Evolutionary conservation across 2,797 vertebrate genomes (phyloP).

Genomic region (Holocentrus rufus): DNA sequence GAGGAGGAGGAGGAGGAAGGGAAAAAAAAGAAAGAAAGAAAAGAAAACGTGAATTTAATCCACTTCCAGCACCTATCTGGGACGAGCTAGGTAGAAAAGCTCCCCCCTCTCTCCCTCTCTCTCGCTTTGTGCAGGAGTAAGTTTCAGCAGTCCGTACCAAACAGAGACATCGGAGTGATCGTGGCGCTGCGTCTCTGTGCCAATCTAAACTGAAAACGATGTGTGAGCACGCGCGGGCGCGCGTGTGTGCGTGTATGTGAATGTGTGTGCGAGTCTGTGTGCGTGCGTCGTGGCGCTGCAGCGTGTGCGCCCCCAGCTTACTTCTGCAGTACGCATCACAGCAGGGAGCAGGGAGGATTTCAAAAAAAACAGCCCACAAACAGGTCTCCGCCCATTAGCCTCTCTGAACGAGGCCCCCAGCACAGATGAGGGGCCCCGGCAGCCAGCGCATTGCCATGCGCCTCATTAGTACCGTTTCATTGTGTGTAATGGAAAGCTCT

Average conservation of each 20-base stretch:
- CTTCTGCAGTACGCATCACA: constrained; percentile 74
- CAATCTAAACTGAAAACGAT: constrained; percentile 59
- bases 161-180: constrained; percentile 40
- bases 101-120: constrained; percentile 30
- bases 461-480: constrained; percentile 50
- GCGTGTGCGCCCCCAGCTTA: constrained; percentile 66
- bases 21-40: constrained; percentile 29
- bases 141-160: constrained; percentile 57
- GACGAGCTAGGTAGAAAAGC: constrained; percentile 49
- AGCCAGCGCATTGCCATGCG: constrained; percentile 21
- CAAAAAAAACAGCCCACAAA: constrained; percentile 61
- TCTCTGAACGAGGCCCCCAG: constrained; percentile 54
- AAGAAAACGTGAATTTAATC: constrained; percentile 67
- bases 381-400: constrained; percentile 74
- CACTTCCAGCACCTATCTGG: constrained; percentile 54
- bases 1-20: constrained; percentile 55
- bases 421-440: constrained; percentile 40
- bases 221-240: constrained; percentile 27
- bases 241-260: constrained; percentile 12
- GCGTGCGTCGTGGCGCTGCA: constrained; percentile 59
- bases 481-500: constrained; percentile 43
- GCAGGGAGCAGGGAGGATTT: constrained; percentile 64
- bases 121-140: constrained; percentile 50
- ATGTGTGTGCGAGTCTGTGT: constrained; percentile 24
- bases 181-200: constrained; percentile 73